A percentile compares a stretch with the other conserved stretches of the same genome.
Conservation (phyloP, 37 sponge, comb jelly and placozoan genomes). For the Halisarca cf. caerulea region DNA sequence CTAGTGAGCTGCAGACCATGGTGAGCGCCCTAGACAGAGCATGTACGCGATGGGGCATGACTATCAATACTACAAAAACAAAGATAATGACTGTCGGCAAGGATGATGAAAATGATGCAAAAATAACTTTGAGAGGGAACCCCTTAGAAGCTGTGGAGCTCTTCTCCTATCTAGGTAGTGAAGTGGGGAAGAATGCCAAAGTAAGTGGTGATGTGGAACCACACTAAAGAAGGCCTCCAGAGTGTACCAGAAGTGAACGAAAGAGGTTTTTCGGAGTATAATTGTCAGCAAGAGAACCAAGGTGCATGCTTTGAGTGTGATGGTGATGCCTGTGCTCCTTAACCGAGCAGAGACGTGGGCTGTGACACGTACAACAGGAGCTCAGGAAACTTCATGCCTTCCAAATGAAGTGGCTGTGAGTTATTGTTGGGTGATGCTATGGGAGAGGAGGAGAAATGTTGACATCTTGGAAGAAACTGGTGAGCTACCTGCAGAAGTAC, state of each 20-base stretch:
- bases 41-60: slow-evolving; percentile 53
- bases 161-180: no score
- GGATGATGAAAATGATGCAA: background rate
- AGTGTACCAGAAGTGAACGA: no score
- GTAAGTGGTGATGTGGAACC: no score
- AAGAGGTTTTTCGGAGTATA: background rate
- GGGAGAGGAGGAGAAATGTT: background rate
- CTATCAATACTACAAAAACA: slow-evolving; percentile 40
- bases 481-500: background rate
- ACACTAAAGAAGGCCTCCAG: no score
- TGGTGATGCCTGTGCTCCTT: background rate
- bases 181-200: no score
- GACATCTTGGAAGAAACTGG: background rate
- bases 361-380: background rate
- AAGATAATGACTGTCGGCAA: slow-evolving; percentile 47
- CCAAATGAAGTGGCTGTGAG: slow-evolving; percentile 1
- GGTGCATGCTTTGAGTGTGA: background rate
- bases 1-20: background rate
- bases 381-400: background rate
- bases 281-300: background rate
- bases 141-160: no score
- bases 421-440: background rate
- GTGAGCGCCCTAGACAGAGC: background rate
- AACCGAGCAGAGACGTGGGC: background rate
- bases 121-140: no score